Evolutionary conservation across 2,888 invertebrate species (phyloP), one percentile per base, ranked within the genome.

Genomic region (Aphidius colemani): DNA sequence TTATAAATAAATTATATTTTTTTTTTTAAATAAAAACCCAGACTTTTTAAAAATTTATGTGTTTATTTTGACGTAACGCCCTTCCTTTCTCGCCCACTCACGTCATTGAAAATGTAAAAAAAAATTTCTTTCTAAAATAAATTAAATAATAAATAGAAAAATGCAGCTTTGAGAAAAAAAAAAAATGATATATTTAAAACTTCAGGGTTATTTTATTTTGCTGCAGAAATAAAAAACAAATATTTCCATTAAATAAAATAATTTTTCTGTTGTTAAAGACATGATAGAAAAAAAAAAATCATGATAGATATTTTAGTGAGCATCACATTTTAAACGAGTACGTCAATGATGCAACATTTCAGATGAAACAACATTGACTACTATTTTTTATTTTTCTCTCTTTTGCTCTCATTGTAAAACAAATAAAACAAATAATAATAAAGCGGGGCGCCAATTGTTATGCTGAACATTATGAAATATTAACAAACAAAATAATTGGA

Each of bases 281-380:
- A 49, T 7, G 10, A 39, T n/a, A 13, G 46, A 7, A 9, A 11
- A 30, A n/a, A 60, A 51, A 39, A 62, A 62, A 66, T 68, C 55
- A 64, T 51, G 62, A 70, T 69, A 70, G 75, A 76, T 76, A 75
- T 76, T 75, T 72, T 75, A 71, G 68, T 70, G 61, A 55, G 61
- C 70, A 71, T 73, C 72, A 72, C 68, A 72, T 76, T 75, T 75
- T 74, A 74, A 75, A 44, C 68, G 65, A 61, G 69, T 62, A 49
- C 46, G 69, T 65, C 63, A 70, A 69, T 75, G 75, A 75, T 72
- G 75, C 73, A 75, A 75, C 69, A 9, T 49, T 49, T 13, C 13
- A 49, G 11, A 49, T 49, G 5, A 7, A 49, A 11, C 7, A 39
- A n/a, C n/a, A n/a, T 30, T 11, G 40, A 46, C 43, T 57, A n/a